Conservation (phyloP, 2,888 invertebrate genomes). For the Cataglyphis altisquamis region DNA sequence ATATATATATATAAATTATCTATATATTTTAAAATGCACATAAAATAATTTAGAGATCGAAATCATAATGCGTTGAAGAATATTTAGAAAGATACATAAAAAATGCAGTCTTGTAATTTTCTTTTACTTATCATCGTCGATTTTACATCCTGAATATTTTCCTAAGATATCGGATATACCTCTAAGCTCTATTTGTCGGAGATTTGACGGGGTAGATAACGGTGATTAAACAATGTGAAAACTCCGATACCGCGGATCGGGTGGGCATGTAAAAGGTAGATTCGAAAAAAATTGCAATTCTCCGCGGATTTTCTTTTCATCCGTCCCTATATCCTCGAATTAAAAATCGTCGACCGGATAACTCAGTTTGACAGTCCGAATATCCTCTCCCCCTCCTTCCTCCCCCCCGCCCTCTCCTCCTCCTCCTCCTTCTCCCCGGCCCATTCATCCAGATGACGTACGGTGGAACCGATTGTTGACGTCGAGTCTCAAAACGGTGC, state of each 20-base stretch:
- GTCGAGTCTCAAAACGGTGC: slow-evolving; percentile 49
- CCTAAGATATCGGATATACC: neutral
- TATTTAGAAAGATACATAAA: neutral
- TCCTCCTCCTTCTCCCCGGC: neutral
- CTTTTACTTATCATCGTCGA: neutral
- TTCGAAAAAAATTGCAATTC: neutral
- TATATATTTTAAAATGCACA: no score
- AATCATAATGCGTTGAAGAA: neutral
- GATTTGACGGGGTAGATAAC: neutral
- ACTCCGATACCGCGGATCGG: neutral
- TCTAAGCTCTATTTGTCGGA: neutral
- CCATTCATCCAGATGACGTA: slow-evolving; percentile 42
- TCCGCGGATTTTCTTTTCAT: slow-evolving; percentile 17
- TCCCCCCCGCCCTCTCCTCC: no score
- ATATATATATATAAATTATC: no score
- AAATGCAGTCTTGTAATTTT: neutral
- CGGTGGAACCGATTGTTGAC: slow-evolving; percentile 47
- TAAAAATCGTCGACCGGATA: slow-evolving; percentile 33
- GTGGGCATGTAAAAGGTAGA: neutral
- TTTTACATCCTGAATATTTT: neutral
- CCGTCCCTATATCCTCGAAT: neutral
- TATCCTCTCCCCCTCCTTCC: neutral
- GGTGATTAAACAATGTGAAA: neutral
- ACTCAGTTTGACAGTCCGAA: slow-evolving; percentile 39
- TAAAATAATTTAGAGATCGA: neutral